These are phyloP conservation scores for Mizuhopecten yessoensis DNA, from an alignment of 1,140 invertebrate species.

Conservation along the genomic window DNA sequence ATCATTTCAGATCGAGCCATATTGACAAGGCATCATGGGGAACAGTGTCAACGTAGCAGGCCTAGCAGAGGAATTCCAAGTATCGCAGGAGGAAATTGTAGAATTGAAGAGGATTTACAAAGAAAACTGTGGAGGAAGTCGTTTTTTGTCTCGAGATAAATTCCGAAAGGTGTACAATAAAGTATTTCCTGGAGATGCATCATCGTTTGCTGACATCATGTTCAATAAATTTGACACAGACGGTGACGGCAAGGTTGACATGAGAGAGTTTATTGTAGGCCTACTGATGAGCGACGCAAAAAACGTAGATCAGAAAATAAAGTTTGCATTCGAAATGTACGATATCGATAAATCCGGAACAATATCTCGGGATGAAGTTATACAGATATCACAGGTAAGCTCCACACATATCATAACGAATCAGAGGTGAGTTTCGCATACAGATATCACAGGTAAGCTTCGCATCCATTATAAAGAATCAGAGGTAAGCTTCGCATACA, in stretches of 20 bases:
- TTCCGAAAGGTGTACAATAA: constrained; percentile 70
- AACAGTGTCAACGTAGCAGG: not conserved
- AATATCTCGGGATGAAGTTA: constrained; percentile 87
- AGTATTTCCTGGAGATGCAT: constrained; percentile 71
- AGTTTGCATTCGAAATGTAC: constrained; percentile 96
- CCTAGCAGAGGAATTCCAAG: not conserved
- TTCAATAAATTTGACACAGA: constrained; percentile 75
- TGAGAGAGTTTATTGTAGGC: constrained; percentile 76
- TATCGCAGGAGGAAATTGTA: constrained; percentile 90
- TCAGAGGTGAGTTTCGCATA: not conserved
- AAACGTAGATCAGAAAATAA: constrained; percentile 92
- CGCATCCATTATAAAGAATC: not conserved
- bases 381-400: constrained; percentile 73
- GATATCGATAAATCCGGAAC: constrained; percentile 93
- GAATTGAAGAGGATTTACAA: constrained; percentile 99
- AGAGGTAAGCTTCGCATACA: not conserved
- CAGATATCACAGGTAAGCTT: not conserved
- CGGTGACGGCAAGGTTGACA: constrained; percentile 71
- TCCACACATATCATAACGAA: not conserved
- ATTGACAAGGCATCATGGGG: not conserved
- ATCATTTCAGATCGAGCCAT: not conserved
- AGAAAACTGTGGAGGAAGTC: constrained; percentile 79
- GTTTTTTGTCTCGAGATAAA: constrained; percentile 54
- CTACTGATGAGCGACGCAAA: constrained; percentile 85
- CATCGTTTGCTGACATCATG: constrained; percentile 67